Conservation (phyloP, 2,888 invertebrate species). For the Epirrhoe tristata region DNA sequence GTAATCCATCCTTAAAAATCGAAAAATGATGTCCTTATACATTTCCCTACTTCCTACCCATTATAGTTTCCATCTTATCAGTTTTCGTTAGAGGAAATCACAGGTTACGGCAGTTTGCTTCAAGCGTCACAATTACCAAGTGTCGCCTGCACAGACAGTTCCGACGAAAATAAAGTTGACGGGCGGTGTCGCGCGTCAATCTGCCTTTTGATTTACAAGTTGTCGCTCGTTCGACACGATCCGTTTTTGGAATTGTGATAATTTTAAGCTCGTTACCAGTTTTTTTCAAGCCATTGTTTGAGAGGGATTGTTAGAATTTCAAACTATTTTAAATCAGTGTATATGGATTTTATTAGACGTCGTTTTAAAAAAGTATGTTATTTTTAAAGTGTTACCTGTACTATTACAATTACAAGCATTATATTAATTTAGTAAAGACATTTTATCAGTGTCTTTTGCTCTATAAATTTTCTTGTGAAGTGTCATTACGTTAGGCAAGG, state of each 20-base stretch:
- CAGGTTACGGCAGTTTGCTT: neutral
- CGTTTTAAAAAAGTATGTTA: too few species aligned
- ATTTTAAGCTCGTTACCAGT: slow-evolving; percentile 16
- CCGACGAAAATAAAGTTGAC: slow-evolving; percentile 58
- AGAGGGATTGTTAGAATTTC: neutral
- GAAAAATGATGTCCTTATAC: too few species aligned
- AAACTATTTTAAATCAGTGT: neutral
- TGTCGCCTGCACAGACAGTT: slow-evolving; percentile 24
- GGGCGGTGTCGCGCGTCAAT: slow-evolving; percentile 61
- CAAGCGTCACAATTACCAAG: slow-evolving; percentile 37
- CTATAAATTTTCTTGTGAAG: too few species aligned
- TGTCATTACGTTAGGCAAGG: too few species aligned
- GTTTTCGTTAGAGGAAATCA: neutral
- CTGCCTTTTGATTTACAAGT: slow-evolving; percentile 65
- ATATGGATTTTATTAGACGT: neutral
- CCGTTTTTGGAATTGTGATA: slow-evolving; percentile 20
- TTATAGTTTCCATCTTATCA: neutral
- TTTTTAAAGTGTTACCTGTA: too few species aligned
- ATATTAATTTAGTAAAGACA: too few species aligned
- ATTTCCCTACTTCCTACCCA: too few species aligned
- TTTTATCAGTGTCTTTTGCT: too few species aligned
- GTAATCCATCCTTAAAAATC: too few species aligned
- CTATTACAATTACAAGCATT: too few species aligned
- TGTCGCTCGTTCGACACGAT: slow-evolving; percentile 36
- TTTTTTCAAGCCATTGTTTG: slow-evolving; percentile 3